Evolutionary conservation across 2,113 vertebrate genomes (phyloP).

Genomic region (Tupaia chinensis): DNA sequence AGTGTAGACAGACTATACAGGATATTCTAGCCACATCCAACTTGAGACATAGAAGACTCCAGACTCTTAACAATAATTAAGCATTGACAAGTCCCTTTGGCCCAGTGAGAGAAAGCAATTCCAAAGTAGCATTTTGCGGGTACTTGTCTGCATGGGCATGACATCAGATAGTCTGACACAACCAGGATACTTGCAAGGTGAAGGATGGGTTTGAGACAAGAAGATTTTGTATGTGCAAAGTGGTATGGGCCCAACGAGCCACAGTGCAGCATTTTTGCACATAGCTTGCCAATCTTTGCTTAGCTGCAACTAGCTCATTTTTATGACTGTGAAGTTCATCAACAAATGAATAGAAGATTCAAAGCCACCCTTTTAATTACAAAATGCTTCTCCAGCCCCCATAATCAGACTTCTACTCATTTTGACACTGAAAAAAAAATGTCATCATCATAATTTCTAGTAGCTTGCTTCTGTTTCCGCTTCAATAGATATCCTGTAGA

Average conservation of each 20-base stretch:
- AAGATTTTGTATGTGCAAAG: background rate
- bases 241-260: background rate
- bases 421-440: background rate
- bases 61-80: slow-evolving; percentile 7
- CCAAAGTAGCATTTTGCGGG: background rate
- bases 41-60: background rate
- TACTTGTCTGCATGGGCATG: background rate
- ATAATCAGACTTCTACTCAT: slow-evolving; percentile 56
- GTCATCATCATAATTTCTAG: slow-evolving; percentile 48
- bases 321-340: background rate
- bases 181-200: background rate
- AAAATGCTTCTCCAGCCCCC: slow-evolving; percentile 38
- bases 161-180: background rate
- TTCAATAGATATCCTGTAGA: slow-evolving; percentile 67
- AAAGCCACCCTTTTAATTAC: slow-evolving; percentile 56
- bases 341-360: slow-evolving; percentile 43
- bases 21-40: background rate
- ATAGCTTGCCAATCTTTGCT: background rate
- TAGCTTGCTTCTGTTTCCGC: slow-evolving; percentile 69
- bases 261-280: background rate
- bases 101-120: background rate
- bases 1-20: background rate
- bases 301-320: slow-evolving; percentile 3
- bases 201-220: background rate
- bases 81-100: background rate